Conservation (phyloP, 2,113 vertebrate genomes). For the Scytalopus superciliaris region DNA sequence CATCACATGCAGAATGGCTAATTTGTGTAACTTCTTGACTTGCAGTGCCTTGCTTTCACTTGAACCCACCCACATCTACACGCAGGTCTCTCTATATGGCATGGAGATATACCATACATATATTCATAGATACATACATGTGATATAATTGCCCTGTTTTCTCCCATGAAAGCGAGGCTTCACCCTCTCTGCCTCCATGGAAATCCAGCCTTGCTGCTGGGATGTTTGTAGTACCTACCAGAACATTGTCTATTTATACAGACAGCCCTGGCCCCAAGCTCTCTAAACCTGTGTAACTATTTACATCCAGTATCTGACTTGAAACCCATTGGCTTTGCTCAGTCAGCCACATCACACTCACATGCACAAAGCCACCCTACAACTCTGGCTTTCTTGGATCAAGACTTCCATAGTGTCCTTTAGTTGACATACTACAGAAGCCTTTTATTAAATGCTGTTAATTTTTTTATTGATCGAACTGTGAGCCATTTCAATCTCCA, state of each 20-base stretch:
- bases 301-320: neutral
- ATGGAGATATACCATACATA: neutral
- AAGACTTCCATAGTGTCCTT: slow-evolving; percentile 19
- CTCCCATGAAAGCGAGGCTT: neutral
- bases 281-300: neutral
- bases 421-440: slow-evolving; percentile 60
- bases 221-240: neutral
- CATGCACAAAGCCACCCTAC: neutral
- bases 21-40: fast-evolving
- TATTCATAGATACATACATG: too few species aligned
- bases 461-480: slow-evolving; percentile 80
- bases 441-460: slow-evolving; percentile 77
- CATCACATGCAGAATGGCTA: neutral
- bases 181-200: neutral
- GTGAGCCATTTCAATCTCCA: slow-evolving; percentile 75
- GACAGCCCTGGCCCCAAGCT: neutral
- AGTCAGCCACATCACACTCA: neutral
- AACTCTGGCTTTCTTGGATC: neutral
- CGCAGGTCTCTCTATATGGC: neutral
- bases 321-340: neutral
- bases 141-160: neutral
- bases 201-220: neutral
- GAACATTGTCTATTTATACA: fast-evolving
- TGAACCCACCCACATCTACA: neutral
- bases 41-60: neutral